These are phyloP conservation scores for Cheilosia variabilis DNA, from an alignment of 2,888 invertebrate species.

Conservation along the genomic window DNA sequence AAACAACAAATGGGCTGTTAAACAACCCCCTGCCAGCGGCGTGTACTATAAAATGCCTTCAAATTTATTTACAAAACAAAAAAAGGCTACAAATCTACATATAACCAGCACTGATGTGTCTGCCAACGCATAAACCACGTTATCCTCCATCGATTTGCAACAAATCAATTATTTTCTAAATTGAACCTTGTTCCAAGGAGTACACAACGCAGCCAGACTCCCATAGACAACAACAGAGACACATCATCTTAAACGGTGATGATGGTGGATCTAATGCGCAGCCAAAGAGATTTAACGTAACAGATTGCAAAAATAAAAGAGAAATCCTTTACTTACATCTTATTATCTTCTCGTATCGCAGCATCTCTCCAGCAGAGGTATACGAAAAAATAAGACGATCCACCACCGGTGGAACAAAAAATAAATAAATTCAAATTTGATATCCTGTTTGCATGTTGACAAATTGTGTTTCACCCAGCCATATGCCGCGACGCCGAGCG, in stretches of 20 bases:
- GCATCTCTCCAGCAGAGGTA: slow-evolving; percentile 22
- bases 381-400: slow-evolving; percentile 37
- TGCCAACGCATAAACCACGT: slow-evolving; percentile 61
- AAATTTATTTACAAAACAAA: background rate
- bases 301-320: slow-evolving; percentile 72
- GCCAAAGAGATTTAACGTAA: slow-evolving; percentile 71
- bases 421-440: slow-evolving; percentile 72
- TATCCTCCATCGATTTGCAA: slow-evolving; percentile 72
- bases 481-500: background rate
- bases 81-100: slow-evolving; percentile 6
- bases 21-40: no score
- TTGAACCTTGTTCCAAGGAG: slow-evolving; percentile 64
- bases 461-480: slow-evolving; percentile 68
- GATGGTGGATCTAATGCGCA: slow-evolving; percentile 69
- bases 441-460: slow-evolving; percentile 76
- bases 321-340: slow-evolving; percentile 73
- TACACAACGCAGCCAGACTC: slow-evolving; percentile 37
- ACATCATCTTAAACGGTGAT: slow-evolving; percentile 68
- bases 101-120: slow-evolving; percentile 37
- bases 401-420: slow-evolving; percentile 25
- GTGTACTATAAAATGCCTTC: no score
- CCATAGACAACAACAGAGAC: slow-evolving; percentile 24
- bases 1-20: no score
- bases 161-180: slow-evolving; percentile 74
- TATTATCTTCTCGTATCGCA: slow-evolving; percentile 57